Percentiles rank a stretch among this genome's conserved stretches.
Evolutionary conservation across 2,113 vertebrate species (phyloP).

Genomic region (Camelus dromedarius): DNA sequence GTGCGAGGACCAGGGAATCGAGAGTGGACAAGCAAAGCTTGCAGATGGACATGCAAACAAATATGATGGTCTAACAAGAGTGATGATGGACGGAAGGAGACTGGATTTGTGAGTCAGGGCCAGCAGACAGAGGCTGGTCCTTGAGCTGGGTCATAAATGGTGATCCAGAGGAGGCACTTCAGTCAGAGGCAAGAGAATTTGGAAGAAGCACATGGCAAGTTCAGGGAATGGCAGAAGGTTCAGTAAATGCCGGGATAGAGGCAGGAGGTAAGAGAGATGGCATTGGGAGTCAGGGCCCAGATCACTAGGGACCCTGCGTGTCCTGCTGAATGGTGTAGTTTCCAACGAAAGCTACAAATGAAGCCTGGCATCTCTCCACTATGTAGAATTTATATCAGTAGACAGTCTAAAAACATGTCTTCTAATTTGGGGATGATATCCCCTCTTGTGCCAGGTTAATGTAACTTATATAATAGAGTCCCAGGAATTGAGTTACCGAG

Average conservation of each 20-base stretch:
- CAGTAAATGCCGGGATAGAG: background rate
- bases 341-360: background rate
- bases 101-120: background rate
- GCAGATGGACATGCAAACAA: background rate
- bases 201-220: background rate
- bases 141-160: background rate
- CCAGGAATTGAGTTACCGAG: background rate
- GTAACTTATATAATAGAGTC: background rate
- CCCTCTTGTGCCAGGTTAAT: background rate
- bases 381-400: background rate
- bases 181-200: background rate
- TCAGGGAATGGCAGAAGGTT: background rate
- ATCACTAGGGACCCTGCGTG: background rate
- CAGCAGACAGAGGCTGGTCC: background rate
- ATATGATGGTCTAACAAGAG: background rate
- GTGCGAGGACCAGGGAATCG: background rate
- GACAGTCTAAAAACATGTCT: background rate
- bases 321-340: background rate
- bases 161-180: background rate
- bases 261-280: background rate
- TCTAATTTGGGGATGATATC: background rate
- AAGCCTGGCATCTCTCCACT: background rate
- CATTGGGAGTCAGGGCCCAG: fast-evolving
- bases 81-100: background rate
- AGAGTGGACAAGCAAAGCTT: background rate